Base-by-base conservation (phyloP, 2,888 invertebrate species). In the Chymomyza amoena region DNA sequence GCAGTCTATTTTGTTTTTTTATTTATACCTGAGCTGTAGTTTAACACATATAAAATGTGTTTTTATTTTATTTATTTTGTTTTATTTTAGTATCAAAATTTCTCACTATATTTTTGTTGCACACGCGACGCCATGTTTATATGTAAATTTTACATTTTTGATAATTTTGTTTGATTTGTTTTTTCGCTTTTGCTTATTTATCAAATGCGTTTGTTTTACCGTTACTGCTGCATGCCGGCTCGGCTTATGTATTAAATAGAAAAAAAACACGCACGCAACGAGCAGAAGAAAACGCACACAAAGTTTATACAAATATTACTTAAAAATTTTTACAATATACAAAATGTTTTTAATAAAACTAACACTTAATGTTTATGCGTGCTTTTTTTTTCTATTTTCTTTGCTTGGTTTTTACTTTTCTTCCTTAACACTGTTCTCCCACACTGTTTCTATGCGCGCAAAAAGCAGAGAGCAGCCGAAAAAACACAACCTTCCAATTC, bases 401-500 rank as follows among this genome's bases (percentile, higher is more conserved):
- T 45, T 10, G 1, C 4, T 45, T 45, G 10, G 2, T 45, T 45
- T 45, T 45, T 45, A n/a, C n/a, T 45, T 10, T 45, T 2, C 7
- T 13, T 36, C 7, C 36, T 36, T 36, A 36, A 36, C 36, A 9
- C 36, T 36, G 36, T 36, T 36, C 36, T 36, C 36, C 9, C 25
- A 25, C 25, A 25, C 36, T 36, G 36, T 36, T 45, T 13, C 13
- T 45, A 45, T 45, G 39, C 39, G 39, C 13, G 39, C 39, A 45
- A 10, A 32, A 36, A 36, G 7, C 39, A 7, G 39, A 45, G 39
- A 45, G 39, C 39, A 45, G 54, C 5, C 54, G 51, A 54, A 54
- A 54, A 54, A 54, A 54, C 54, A 54, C 67, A 77, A 73, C 77
- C 57, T 57, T 25, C 87, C 86, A 88, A 84, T 81, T 89, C 87